These are phyloP conservation scores for Huso huso DNA, from an alignment of 2,797 vertebrate species.

Conservation along the genomic window DNA sequence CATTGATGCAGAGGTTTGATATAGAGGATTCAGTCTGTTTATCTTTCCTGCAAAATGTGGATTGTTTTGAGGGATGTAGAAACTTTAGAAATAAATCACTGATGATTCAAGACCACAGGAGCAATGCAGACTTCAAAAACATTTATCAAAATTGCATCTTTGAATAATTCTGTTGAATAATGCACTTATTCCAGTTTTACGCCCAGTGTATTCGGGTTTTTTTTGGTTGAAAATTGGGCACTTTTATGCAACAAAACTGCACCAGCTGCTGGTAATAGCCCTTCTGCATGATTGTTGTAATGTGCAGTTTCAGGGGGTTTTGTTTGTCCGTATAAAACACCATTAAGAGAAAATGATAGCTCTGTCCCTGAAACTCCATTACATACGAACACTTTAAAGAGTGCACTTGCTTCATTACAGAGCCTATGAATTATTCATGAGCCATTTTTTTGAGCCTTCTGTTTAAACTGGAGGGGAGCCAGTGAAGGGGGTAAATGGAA, in stretches of 20 bases:
- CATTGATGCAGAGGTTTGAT: no score
- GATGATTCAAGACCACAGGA: neutral
- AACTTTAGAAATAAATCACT: no score
- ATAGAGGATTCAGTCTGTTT: no score
- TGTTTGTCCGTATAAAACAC: slow-evolving; percentile 52
- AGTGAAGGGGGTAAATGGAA: neutral
- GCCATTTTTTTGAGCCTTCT: slow-evolving; percentile 50
- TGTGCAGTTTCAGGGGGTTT: slow-evolving; percentile 19
- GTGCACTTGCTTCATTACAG: slow-evolving; percentile 65
- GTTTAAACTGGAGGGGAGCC: slow-evolving; percentile 42
- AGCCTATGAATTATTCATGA: slow-evolving; percentile 65
- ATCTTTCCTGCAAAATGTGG: no score
- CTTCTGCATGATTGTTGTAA: slow-evolving; percentile 17
- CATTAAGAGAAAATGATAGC: slow-evolving; percentile 84
- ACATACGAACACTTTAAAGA: slow-evolving; percentile 65
- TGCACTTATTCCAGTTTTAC: slow-evolving; percentile 36
- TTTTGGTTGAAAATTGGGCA: slow-evolving; percentile 74
- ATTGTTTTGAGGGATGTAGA: no score
- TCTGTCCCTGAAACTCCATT: slow-evolving; percentile 82
- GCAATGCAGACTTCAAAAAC: neutral
- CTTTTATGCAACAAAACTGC: slow-evolving; percentile 62
- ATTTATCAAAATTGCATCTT: slow-evolving; percentile 2
- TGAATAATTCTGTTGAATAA: slow-evolving; percentile 18
- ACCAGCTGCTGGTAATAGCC: slow-evolving; percentile 63
- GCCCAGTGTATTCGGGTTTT: slow-evolving; percentile 53